Evolutionary conservation across 2,113 vertebrate genomes (phyloP).

Genomic region (Nothocercus nigrocapillus): DNA sequence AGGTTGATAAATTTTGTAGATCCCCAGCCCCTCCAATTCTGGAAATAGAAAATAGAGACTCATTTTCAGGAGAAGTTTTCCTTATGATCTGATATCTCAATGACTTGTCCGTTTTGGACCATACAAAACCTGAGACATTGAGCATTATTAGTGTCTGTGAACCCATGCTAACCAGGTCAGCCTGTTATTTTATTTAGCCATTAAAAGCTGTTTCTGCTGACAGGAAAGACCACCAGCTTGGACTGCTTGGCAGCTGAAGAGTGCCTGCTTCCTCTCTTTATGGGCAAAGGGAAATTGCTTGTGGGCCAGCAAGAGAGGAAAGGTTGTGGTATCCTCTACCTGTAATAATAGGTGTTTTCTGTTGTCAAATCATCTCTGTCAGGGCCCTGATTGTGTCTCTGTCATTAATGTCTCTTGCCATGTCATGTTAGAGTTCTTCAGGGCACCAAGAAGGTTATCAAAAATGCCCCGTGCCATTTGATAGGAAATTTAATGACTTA

Average conservation of each 20-base stretch:
- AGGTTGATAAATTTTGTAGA: not conserved
- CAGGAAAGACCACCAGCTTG: not conserved
- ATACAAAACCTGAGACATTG: not conserved
- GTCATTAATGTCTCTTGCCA: not conserved
- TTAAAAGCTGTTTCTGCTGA: not conserved
- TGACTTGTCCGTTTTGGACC: not conserved
- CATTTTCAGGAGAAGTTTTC: not conserved
- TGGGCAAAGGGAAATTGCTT: not conserved
- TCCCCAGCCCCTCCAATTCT: not conserved
- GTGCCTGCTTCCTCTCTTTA: not conserved
- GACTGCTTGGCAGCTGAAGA: not conserved
- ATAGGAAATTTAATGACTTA: not conserved
- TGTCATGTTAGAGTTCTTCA: not conserved
- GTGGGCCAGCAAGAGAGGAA: not conserved
- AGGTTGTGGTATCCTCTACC: rapidly evolving
- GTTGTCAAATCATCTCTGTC: not conserved
- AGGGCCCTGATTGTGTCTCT: not conserved
- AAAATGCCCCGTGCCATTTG: not conserved
- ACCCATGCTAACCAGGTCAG: not conserved
- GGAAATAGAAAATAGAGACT: not conserved
- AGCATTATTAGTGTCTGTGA: not conserved
- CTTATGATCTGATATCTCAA: not conserved
- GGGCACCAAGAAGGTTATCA: not conserved
- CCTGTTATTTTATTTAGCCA: not conserved
- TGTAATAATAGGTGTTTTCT: not conserved